A percentile compares a stretch with the other conserved stretches of the same genome.
Evolutionary conservation across 2,113 vertebrate genomes (phyloP).

Genomic region (Trochalopteron elliotii): DNA sequence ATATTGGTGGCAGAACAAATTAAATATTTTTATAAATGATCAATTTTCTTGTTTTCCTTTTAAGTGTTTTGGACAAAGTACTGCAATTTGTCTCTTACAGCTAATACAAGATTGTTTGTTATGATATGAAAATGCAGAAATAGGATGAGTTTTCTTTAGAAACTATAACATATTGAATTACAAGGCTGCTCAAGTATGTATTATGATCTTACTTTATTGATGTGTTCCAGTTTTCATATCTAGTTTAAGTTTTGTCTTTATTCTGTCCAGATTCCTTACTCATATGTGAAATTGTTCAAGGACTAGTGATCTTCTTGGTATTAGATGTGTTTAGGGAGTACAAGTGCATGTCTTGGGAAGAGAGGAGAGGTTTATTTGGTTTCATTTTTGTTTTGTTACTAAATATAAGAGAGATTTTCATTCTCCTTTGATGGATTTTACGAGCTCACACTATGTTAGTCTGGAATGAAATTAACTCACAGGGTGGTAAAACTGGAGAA

Average conservation of each 20-base stretch:
- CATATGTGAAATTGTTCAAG: neutral
- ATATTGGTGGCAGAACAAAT: neutral
- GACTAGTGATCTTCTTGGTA: neutral
- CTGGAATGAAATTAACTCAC: neutral
- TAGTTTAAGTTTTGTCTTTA: neutral
- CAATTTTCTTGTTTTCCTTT: neutral
- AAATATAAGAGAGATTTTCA: neutral
- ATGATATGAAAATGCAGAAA: neutral
- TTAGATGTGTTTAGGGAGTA: neutral
- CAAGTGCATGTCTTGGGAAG: neutral
- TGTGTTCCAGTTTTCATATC: neutral
- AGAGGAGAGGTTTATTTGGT: neutral
- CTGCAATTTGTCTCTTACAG: neutral
- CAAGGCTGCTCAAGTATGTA: neutral
- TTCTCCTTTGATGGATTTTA: neutral
- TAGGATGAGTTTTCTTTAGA: neutral
- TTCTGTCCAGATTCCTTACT: neutral
- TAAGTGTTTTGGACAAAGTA: neutral
- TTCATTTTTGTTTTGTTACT: fast-evolving
- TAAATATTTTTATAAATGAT: neutral
- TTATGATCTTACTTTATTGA: neutral
- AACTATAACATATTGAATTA: neutral
- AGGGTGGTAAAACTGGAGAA: neutral
- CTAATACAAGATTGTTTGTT: neutral
- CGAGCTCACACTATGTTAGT: neutral